Base-by-base conservation (phyloP, 1,140 invertebrate genomes). In the Oryctes rhinoceros region DNA sequence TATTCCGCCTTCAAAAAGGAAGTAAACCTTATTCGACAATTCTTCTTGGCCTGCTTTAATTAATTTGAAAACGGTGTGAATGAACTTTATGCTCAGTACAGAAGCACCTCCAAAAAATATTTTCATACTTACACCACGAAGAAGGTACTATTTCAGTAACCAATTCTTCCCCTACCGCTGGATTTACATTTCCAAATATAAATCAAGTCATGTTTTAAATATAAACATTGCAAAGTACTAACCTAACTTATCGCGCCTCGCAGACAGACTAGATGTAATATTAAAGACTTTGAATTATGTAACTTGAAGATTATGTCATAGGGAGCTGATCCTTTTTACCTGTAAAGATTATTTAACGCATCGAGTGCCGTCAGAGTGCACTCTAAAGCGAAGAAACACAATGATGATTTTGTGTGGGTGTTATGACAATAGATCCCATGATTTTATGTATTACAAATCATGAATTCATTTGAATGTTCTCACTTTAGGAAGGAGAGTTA, bases 111-210 rank as follows among this genome's bases (percentile, higher is more conserved):
- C 65, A 24, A 35, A 24, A 67, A 30, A 35, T 67, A 67, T 67
- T 24, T 67, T 67, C 65, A 24, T 67, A 67, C 65, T 20, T 67
- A 24, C 10, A 67, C 30, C 9, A 7, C 62, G 62, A 67, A 67
- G 65, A 67, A 67, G 65, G 20, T 67, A 11, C 65, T 67, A 67
- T 67, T 67, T 67, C 65, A 67, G 65, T 67, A 67, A 67, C 65
- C 30, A 24, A 30, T 67, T n/a, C 18, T 11, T 67, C 15, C 53
- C 53, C 30, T 13, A 13, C 65, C 18, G 5, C 30, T 67, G 20
- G 4, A 62, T 62, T 20, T 30, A 67, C 20, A 67, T 24, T 18
- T 67, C 65, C 65, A 67, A 67, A 67, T 67, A 20, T 67, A 67
- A 67, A 67, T 5, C 5, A 3, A 67, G 65, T 67, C 18, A 67